phyloP scores from a whole-genome alignment of 2,888 invertebrate genomes.

The Thyatira batis region DNA sequence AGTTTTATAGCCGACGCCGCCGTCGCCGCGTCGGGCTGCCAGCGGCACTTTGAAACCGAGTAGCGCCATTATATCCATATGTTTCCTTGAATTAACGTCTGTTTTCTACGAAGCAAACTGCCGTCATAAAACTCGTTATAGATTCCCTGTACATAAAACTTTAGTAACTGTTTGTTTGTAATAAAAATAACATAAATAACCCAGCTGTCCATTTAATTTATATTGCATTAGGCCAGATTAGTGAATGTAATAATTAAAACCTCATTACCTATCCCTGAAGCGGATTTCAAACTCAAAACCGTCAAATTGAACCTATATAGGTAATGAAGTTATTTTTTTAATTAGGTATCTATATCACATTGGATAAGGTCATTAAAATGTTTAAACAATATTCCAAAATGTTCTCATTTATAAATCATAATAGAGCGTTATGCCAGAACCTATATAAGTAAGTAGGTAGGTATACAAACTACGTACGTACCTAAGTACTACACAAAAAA shows the following conservation, averaged over 20 bases:
- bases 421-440: too few species aligned
- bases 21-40: conserved; percentile 34
- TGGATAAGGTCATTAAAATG: too few species aligned
- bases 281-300: neutral
- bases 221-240: neutral
- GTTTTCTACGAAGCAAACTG: conserved; percentile 78
- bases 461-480: too few species aligned
- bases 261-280: neutral
- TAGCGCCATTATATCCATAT: conserved; percentile 77
- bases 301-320: too few species aligned
- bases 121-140: conserved; percentile 72
- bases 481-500: too few species aligned
- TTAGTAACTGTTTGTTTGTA: conserved; percentile 71
- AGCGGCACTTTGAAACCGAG: conserved; percentile 78
- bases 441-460: too few species aligned
- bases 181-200: conserved; percentile 54
- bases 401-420: too few species aligned
- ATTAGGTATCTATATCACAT: too few species aligned
- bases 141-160: conserved; percentile 66
- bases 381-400: too few species aligned
- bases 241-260: neutral
- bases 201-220: conserved; percentile 28
- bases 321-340: too few species aligned
- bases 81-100: conserved; percentile 81
- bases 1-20: conserved; percentile 54